phyloP scores from a whole-genome alignment of 30 jellyfish, hydroid and myxozoan genomes.

The Chironex yamaguchii region DNA sequence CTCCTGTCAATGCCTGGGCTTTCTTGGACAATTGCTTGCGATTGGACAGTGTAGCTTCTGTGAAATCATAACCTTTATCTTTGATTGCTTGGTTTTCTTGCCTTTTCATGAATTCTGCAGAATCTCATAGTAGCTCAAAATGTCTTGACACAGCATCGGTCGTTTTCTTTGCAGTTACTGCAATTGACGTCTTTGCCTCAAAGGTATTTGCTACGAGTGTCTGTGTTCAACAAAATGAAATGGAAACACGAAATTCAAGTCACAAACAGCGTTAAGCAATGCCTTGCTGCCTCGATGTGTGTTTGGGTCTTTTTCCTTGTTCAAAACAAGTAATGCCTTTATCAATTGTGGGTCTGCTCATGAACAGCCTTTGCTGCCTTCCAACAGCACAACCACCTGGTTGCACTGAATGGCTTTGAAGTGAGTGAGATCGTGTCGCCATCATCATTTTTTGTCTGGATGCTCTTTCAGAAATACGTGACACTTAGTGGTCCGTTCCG shows the following conservation, averaged over 20 bases:
- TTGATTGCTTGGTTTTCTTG: conserved; percentile 18
- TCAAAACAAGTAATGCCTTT: conserved; percentile 21
- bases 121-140: conserved; percentile 48
- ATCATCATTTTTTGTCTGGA: conserved; percentile 20
- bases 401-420: conserved; percentile 46
- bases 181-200: conserved; percentile 33
- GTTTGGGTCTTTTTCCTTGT: conserved; percentile 36
- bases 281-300: conserved; percentile 24
- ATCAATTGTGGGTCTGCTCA: conserved; percentile 41
- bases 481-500: conserved; percentile 53
- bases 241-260: background rate
- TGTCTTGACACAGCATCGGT: conserved; percentile 43
- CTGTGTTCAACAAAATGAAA: conserved; percentile 13
- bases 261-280: conserved; percentile 26
- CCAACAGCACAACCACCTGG: conserved; percentile 73
- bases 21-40: too few relatives aligned
- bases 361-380: conserved; percentile 38
- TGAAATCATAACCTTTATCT: conserved; percentile 13
- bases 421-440: conserved; percentile 4
- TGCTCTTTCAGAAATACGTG: conserved; percentile 37
- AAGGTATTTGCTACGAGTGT: conserved; percentile 6
- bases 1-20: conserved; percentile 72
- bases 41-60: conserved; percentile 67
- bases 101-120: conserved; percentile 28
- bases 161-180: conserved; percentile 30